phyloP scores from a whole-genome alignment of 2,888 invertebrate genomes.

The Drosophila peninsularis region DNA sequence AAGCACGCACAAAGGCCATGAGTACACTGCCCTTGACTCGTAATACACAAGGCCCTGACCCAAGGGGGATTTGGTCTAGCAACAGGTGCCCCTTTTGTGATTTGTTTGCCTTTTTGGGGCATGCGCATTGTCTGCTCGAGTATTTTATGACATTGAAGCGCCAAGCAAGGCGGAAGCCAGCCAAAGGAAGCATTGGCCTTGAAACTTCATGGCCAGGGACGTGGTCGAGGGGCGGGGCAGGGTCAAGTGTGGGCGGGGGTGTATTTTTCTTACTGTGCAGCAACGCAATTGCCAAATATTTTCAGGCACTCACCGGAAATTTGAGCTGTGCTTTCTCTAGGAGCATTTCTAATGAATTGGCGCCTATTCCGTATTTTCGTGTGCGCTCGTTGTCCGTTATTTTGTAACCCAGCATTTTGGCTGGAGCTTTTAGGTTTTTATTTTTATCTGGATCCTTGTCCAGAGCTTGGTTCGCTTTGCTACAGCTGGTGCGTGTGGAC shows the following conservation, averaged over 20 bases:
- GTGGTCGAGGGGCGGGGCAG: slow-evolving; percentile 4
- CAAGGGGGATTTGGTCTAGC: slow-evolving; percentile 35
- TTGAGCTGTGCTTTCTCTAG: slow-evolving; percentile 81
- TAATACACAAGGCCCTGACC: slow-evolving; percentile 47
- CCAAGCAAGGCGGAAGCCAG: slow-evolving; percentile 61
- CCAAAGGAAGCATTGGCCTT: slow-evolving; percentile 67
- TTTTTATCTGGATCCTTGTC: slow-evolving; percentile 46
- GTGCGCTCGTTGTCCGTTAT: slow-evolving; percentile 83
- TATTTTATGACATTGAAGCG: slow-evolving; percentile 75
- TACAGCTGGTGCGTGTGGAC: slow-evolving; percentile 58
- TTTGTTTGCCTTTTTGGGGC: slow-evolving; percentile 34
- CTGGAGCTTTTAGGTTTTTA: slow-evolving; percentile 1
- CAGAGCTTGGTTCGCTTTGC: slow-evolving; percentile 18
- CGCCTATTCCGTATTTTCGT: slow-evolving; percentile 83
- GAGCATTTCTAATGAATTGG: slow-evolving; percentile 82
- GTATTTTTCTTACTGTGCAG: slow-evolving; percentile 19
- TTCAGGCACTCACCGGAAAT: slow-evolving; percentile 82
- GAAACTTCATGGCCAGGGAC: slow-evolving; percentile 61
- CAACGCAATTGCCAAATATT: slow-evolving; percentile 50
- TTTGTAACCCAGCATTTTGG: slow-evolving; percentile 83
- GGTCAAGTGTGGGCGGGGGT: slow-evolving; percentile 20
- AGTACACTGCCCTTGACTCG: slow-evolving; percentile 60
- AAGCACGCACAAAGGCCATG: slow-evolving; percentile 19
- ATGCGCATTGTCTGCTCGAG: slow-evolving; percentile 50
- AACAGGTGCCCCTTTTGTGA: slow-evolving; percentile 57